Conservation (phyloP, 92 coral and sea anemone species). For the Palythoa caribaeorum region DNA sequence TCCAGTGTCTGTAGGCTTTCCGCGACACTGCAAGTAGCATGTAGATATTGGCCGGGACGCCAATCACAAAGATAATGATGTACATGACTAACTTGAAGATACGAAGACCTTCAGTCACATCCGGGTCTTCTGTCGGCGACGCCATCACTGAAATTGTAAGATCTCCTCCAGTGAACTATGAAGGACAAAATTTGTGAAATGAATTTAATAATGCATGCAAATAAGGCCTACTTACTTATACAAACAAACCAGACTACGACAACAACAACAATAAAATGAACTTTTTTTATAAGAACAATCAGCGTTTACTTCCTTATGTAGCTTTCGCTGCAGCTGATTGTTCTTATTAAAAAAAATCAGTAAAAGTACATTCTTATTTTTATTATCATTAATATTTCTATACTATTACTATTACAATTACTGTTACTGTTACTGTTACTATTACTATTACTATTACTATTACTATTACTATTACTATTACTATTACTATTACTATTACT, state of each 20-base stretch:
- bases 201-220: no score
- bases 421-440: no score
- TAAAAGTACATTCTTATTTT: no score
- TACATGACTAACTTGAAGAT: slow-evolving; percentile 72
- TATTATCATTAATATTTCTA: no score
- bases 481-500: background rate
- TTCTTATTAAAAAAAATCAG: no score
- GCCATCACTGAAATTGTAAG: background rate
- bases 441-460: background rate
- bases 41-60: slow-evolving; percentile 65
- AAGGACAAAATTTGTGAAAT: background rate
- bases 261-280: no score
- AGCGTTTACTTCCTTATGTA: no score
- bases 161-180: background rate
- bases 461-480: background rate
- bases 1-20: slow-evolving; percentile 75
- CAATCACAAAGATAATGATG: slow-evolving; percentile 67
- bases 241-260: no score
- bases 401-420: background rate
- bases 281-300: no score
- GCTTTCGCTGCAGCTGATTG: no score
- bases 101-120: slow-evolving; percentile 47
- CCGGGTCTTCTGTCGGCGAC: slow-evolving; percentile 38
- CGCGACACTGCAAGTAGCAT: slow-evolving; percentile 77
- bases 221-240: no score